phyloP scores from a whole-genome alignment of 2,113 vertebrate genomes.

The Centrocercus urophasianus region DNA sequence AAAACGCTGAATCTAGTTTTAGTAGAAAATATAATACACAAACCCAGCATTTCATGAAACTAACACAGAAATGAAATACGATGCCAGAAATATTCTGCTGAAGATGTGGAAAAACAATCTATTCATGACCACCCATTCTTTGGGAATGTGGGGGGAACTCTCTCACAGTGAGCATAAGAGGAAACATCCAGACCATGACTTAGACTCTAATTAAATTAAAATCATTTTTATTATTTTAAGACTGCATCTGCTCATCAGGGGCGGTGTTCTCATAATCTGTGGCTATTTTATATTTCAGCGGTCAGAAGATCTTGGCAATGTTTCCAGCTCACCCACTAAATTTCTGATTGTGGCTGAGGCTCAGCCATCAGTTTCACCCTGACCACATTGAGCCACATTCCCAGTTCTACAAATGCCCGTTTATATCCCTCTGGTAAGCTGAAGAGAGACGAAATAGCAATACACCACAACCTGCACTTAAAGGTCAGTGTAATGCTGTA shows the following conservation, averaged over 20 bases:
- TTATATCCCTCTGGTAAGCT: background rate
- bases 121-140: background rate
- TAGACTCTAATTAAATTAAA: constrained; percentile 37
- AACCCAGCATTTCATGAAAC: constrained; percentile 48
- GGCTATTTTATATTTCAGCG: background rate
- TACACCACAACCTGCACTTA: background rate
- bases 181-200: background rate
- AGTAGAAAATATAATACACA: constrained; percentile 42
- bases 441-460: background rate
- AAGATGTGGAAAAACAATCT: background rate
- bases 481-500: background rate
- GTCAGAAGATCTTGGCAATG: background rate
- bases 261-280: background rate
- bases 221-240: background rate
- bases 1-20: constrained; percentile 44
- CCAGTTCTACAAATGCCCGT: background rate
- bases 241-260: background rate
- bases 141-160: background rate
- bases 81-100: constrained; percentile 29
- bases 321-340: background rate
- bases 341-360: background rate
- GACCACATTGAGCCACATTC: background rate
- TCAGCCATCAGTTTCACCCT: background rate
- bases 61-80: constrained; percentile 59
- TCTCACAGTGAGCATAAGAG: background rate